Evolutionary conservation across 2,797 vertebrate genomes (phyloP), one percentile per base, ranked within the genome.

Genomic region (Enteromius thamalakanensis): DNA sequence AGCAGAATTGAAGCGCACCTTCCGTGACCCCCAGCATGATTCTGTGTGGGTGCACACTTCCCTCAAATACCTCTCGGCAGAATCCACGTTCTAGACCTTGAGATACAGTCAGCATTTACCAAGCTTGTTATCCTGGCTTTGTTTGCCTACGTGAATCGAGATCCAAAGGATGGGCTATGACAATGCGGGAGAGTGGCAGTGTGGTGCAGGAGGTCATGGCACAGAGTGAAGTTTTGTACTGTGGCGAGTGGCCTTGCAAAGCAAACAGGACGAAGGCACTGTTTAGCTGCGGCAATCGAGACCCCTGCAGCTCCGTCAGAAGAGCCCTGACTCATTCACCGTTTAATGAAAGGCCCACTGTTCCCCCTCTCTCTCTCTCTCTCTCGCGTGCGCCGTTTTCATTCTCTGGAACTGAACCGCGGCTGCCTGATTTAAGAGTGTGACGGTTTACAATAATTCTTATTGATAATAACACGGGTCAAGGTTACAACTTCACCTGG

Each of bases 401-500:
- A 88, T 82, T 87, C 62, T 34, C 8, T 65, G 76, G 74, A 34
- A 68, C 70, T 85, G 80, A 74, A 89, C 84, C 80, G 76, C 40
- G 72, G 19, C 15, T 58, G 34, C 77, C 37, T 29, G 23, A 64
- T 84, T 84, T 82, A 86, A 85, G 87, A 79, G 60, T 32, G 34
- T 21, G 86, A 88, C 76, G 77, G 80, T 74, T 80, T 79, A 78
- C 83, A 86, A 82, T 68, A 78, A 86, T 86, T 74, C 85, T 80
- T 78, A 83, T 76, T 76, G 76, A 86, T 82, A 81, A 81, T 87
- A 81, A 67, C n/a, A 2, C 1, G 72, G 88, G 86, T 90, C 89
- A 91, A 89, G 86, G 90, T 90, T 85, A 80, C 86, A 85, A 87
- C 84, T 82, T 85, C 81, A 89, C 87, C 84, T 86, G 81, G 68